Base-by-base conservation (phyloP, 2,888 invertebrate genomes). In the Tachina lurida region DNA sequence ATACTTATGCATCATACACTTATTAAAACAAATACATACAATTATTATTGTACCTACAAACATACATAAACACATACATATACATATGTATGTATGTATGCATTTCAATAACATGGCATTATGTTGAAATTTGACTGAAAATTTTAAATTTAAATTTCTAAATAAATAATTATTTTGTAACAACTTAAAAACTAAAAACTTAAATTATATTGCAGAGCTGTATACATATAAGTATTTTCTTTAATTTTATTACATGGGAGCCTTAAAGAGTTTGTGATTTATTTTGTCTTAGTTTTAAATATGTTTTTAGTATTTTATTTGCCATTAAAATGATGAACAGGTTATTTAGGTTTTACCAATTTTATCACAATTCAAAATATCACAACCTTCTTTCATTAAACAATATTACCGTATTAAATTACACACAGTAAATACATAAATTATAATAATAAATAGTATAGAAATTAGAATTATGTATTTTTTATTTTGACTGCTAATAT, bases 351-450 rank as follows among this genome's bases (percentile, higher is more conserved):
- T 80, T 73, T 49, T 56, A 67, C 19, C 52, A 81, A 81, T 75
- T 68, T 45, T 81, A 74, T 81, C 80, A 81, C 80, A 81, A 74
- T 74, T 67, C 39, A 60, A 67, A 60, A 81, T 74, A 81, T 81
- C 80, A 81, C 80, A 81, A 81, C 60, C 52, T 74, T 67, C 15
- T 60, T 60, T 74, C 8, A 19, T 74, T 22, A 19, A 76, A 70
- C 22, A 73, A 58, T 22, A 52, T 19, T 58, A 17, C 56, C n/a
- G n/a, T 49, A 80, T 80, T 65, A 31, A 47, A 49, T 71, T 63
- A 39, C 17, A 71, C 15, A 41, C 45, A 60, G 31, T n/a, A n/a
- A n/a, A n/a, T 76, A 54, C 12, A n/a, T 56, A 52, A 78, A 56
- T 65, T 76, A 56, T 78, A 71, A 63, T 62, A 67, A 31, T 54